These are phyloP conservation scores for Rhabdomys pumilio DNA, from an alignment of 2,797 vertebrate genomes.

Conservation along the genomic window DNA sequence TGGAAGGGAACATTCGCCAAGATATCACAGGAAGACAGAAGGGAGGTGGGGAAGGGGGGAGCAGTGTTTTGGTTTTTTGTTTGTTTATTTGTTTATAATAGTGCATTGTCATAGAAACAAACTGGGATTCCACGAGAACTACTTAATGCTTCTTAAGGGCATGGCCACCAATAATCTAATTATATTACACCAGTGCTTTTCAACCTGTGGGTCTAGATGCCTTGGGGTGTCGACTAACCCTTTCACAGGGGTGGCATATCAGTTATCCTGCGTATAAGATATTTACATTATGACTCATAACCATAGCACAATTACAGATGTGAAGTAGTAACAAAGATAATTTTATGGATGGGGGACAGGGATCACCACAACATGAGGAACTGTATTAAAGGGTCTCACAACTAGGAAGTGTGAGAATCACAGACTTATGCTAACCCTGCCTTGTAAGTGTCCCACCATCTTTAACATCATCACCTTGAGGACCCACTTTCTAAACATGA, in stretches of 20 bases:
- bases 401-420: not conserved
- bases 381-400: not conserved
- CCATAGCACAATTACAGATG: not conserved
- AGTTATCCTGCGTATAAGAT: not conserved
- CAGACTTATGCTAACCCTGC: not conserved
- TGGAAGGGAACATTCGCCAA: not conserved
- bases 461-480: not conserved
- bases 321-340: not conserved
- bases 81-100: not conserved
- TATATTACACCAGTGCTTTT: not conserved
- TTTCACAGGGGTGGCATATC: not conserved
- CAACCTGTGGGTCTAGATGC: not conserved
- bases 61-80: not conserved
- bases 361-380: not conserved
- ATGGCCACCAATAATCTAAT: not conserved
- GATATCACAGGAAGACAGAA: not conserved
- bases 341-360: not conserved
- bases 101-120: not conserved
- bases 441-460: too few species aligned
- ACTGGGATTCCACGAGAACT: not conserved
- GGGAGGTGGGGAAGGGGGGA: accelerated
- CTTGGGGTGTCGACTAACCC: not conserved
- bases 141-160: not conserved
- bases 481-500: not conserved
- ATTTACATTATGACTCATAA: not conserved